Percentiles rank a stretch among this genome's conserved stretches.
Evolutionary conservation across 2,113 vertebrate species (phyloP).

Genomic region (Perccottus glenii): DNA sequence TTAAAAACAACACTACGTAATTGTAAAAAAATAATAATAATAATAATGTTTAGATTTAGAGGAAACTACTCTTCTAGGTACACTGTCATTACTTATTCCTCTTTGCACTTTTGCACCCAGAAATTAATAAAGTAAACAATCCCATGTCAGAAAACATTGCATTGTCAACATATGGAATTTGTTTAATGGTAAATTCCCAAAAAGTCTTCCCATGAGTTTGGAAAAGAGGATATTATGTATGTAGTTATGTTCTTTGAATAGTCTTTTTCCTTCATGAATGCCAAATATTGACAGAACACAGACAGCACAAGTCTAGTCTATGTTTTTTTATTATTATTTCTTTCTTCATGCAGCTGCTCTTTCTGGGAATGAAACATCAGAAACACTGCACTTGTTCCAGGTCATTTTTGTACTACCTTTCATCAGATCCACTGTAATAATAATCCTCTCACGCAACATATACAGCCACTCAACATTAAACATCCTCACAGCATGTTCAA

Average conservation of each 20-base stretch:
- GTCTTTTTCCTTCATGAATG: conserved; percentile 36
- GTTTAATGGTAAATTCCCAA: conserved; percentile 36
- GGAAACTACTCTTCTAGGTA: too few relatives aligned
- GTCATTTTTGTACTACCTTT: conserved; percentile 42
- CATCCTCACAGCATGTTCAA: not conserved
- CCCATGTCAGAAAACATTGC: conserved; percentile 31
- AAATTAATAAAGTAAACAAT: conserved; percentile 20
- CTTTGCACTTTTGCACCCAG: conserved; percentile 24
- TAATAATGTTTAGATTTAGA: not conserved
- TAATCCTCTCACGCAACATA: conserved; percentile 16
- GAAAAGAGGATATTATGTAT: conserved; percentile 15
- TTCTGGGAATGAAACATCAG: conserved; percentile 51
- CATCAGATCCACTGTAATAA: conserved; percentile 25
- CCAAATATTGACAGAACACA: conserved; percentile 36
- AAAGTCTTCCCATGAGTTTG: conserved; percentile 28
- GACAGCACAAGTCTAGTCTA: not conserved
- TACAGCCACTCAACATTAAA: conserved; percentile 9
- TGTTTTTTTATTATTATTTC: too few relatives aligned
- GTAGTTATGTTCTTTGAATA: conserved; percentile 41
- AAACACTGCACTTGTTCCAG: conserved; percentile 52
- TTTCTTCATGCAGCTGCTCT: conserved; percentile 37
- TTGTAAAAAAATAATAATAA: not conserved
- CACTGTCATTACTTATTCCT: conserved; percentile 20
- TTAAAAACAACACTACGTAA: not conserved
- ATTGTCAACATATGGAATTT: conserved; percentile 31